These are phyloP conservation scores for Mimas tiliae DNA, from an alignment of 2,888 invertebrate genomes.

Conservation along the genomic window DNA sequence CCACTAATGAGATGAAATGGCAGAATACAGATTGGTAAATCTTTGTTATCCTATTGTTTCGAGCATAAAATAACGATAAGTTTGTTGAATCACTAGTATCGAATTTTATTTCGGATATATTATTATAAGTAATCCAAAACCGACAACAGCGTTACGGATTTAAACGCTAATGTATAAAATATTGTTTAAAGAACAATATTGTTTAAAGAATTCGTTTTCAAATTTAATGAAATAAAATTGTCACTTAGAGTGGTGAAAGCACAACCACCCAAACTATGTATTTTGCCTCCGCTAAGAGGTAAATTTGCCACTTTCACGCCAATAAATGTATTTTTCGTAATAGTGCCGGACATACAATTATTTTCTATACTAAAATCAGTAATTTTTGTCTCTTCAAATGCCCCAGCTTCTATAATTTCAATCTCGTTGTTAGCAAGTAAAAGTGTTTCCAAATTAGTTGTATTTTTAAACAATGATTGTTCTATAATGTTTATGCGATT, in stretches of 20 bases:
- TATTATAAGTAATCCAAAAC: slow-evolving; percentile 31
- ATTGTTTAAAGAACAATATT: no score
- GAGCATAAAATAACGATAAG: slow-evolving; percentile 24
- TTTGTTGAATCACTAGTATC: slow-evolving; percentile 22
- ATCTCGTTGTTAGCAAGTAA: slow-evolving; percentile 28
- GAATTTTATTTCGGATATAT: slow-evolving; percentile 25
- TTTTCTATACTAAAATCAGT: slow-evolving; percentile 28
- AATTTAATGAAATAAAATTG: slow-evolving; percentile 28
- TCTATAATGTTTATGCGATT: slow-evolving; percentile 28
- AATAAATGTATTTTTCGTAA: slow-evolving; percentile 28
- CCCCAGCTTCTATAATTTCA: slow-evolving; percentile 26
- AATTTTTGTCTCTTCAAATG: slow-evolving; percentile 27
- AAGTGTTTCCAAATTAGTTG: slow-evolving; percentile 23
- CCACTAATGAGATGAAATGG: slow-evolving; percentile 19
- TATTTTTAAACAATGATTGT: slow-evolving; percentile 25
- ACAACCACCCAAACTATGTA: slow-evolving; percentile 21
- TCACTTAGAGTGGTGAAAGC: slow-evolving; percentile 20
- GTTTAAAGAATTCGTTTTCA: slow-evolving; percentile 26
- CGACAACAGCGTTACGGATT: slow-evolving; percentile 18
- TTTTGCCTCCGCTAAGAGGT: slow-evolving; percentile 26
- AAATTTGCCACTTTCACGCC: slow-evolving; percentile 28
- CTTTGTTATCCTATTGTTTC: slow-evolving; percentile 28
- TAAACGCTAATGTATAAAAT: slow-evolving; percentile 28
- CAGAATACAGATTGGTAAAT: slow-evolving; percentile 31
- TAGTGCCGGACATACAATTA: slow-evolving; percentile 27